Percentiles rank a stretch among this genome's conserved stretches.
These are phyloP conservation scores for Araneus ventricosus DNA, from an alignment of 1,140 invertebrate genomes.

Conservation along the genomic window DNA sequence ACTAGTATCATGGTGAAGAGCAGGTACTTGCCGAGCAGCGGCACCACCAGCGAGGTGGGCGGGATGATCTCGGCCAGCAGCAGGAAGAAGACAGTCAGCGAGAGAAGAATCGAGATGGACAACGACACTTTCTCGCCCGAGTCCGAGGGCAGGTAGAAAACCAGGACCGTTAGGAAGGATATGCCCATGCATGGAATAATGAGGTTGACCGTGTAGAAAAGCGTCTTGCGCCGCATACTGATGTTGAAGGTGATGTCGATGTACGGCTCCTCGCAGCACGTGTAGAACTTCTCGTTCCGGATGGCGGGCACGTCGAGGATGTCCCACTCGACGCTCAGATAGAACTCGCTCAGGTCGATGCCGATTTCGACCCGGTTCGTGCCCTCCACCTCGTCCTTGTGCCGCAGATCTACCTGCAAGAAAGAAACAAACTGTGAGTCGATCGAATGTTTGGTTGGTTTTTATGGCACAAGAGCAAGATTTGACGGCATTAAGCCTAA, in stretches of 20 bases:
- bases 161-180: conserved; percentile 98
- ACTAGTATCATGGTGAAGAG: conserved; percentile 99
- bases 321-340: conserved; percentile 98
- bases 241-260: conserved; percentile 98
- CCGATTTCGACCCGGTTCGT: conserved; percentile 80
- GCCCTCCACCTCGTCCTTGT: conserved; percentile 93
- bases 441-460: neutral
- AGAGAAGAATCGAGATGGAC: conserved; percentile 93
- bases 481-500: too few species aligned
- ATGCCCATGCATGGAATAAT: conserved; percentile 98
- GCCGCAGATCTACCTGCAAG: conserved; percentile 92
- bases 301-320: conserved; percentile 96
- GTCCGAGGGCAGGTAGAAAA: conserved; percentile 99
- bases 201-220: conserved; percentile 98
- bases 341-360: conserved; percentile 96
- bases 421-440: neutral
- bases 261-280: conserved; percentile 87
- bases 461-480: too few species aligned
- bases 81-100: conserved; percentile 99
- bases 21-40: conserved; percentile 97
- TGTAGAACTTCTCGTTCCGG: conserved; percentile 87
- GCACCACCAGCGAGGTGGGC: conserved; percentile 97
- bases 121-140: conserved; percentile 95
- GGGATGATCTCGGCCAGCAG: conserved; percentile 99
- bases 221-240: conserved; percentile 95